Base-by-base conservation (phyloP, 2,888 invertebrate species). In the Pachliopta kotzebuea region DNA sequence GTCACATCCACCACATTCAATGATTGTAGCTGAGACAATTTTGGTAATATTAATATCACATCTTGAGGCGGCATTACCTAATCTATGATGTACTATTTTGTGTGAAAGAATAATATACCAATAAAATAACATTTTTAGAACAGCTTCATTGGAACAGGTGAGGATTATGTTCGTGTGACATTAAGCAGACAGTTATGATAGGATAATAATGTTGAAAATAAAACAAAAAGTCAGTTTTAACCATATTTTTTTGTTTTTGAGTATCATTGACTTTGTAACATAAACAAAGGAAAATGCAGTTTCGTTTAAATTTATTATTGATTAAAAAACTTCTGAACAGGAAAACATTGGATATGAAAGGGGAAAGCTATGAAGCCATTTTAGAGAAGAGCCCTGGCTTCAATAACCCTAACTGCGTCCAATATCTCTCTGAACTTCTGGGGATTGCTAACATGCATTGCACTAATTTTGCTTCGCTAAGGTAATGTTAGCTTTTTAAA, bases 371-470 rank as follows among this genome's bases (percentile, higher is more conserved):
- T 93, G 96, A 96, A 92, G 94, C 94, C 75, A 94, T 96, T 83
- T 93, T 97, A 90, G 94, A 94, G 92, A 95, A 95, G 92, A 96
- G 96, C 81, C 94, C 96, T 76, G 96, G 96, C 83, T 97, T 97
- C 94, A 95, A 95, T 93, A 97, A 97, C 93, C 96, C 97, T 71
- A 96, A 96, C 93, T 96, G 95, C 94, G 94, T 96, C 84, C 95
- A 95, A 87, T 95, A 95, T 91, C 94, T 97, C 74, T 95, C 95
- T 76, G 94, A 94, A 84, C 92, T 94, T 73, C 94, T 96, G 89
- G 95, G 96, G 68, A 93, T 96, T 75, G 92, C 94, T 74, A 94
- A 93, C 78, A 92, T 93, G 77, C 94, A 95, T 74, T 94, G 94
- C 81, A 95, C 95, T 29, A 94, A 95, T 76, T 94, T 96, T 91